Conservation (phyloP, 2,888 invertebrate species). For the Eristalis intricaria region DNA sequence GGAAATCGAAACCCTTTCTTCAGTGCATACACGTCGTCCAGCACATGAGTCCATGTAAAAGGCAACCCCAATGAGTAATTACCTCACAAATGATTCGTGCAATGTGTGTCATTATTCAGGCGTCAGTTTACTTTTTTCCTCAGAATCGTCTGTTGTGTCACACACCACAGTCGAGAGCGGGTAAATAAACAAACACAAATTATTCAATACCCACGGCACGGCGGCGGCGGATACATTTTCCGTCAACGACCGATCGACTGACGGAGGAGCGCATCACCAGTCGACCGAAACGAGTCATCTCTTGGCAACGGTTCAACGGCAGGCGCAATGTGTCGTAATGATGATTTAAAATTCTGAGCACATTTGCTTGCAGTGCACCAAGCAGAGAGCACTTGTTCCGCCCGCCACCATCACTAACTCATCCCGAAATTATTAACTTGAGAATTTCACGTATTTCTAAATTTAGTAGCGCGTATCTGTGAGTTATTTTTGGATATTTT, state of each 20-base stretch:
- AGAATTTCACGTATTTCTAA: conserved; percentile 46
- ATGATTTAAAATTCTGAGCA: conserved; percentile 53
- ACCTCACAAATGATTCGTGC: conserved; percentile 27
- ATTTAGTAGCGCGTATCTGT: conserved; percentile 35
- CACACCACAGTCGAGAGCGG: conserved; percentile 12
- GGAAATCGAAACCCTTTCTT: conserved; percentile 9
- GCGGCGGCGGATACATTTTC: conserved; percentile 29
- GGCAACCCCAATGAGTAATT: conserved; percentile 26
- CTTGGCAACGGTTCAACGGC: conserved; percentile 51
- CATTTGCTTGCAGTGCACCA: conserved; percentile 31
- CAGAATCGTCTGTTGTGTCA: conserved; percentile 33
- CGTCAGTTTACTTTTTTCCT: conserved; percentile 48
- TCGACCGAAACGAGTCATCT: conserved; percentile 7
- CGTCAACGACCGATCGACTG: conserved; percentile 47
- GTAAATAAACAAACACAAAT: conserved; percentile 53
- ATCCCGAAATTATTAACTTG: conserved; percentile 46
- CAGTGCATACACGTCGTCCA: not conserved
- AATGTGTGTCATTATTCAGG: conserved; percentile 40
- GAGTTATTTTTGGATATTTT: conserved; percentile 21
- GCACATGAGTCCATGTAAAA: not conserved
- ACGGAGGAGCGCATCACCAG: conserved; percentile 2
- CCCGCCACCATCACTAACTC: conserved; percentile 3
- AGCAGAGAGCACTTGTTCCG: not conserved
- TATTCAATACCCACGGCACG: conserved; percentile 60
- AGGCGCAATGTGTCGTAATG: conserved; percentile 26